Evolutionary conservation across 2,113 vertebrate genomes (phyloP), one percentile per base, ranked within the genome.

Genomic region (Petrocephalus microphthalmus): DNA sequence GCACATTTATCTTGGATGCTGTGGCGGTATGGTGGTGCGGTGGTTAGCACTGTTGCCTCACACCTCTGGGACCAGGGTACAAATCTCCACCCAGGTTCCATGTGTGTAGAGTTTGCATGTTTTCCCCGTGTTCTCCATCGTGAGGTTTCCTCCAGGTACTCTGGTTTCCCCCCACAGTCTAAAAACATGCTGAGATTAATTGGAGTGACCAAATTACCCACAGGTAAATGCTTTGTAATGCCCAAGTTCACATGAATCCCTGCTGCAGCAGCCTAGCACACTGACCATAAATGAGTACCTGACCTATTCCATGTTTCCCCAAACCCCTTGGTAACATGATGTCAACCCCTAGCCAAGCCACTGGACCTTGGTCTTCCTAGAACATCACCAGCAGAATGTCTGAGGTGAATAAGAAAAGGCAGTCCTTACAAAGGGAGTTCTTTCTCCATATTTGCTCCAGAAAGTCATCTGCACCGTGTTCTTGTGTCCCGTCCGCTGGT

Each of bases 401-500:
- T 78, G 15, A 78, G 33, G 71, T 78, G 71, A 42, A 54, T 54
- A 8, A 25, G 20, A 42, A 64, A 57, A 60, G 13, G 37, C 6
- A 19, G 25, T 90, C 92, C 98, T 98, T 96, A 99, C 98, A 51
- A 94, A 93, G 87, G 95, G 94, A 91, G 96, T 97, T 92, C 93
- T 97, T 91, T 97, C 93, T 87, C 98, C 98, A 88, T 94, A 96
- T 93, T 96, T 96, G 94, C 98, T 99, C 93, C 97, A 97, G 94
- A 99, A 99, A 22, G 97, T 99, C 98, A 99, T 97, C 33, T 95
- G 96, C 91, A 98, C 98, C 51, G 92, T 95, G 92, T 97, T 97
- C 93, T 92, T 97, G 93, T 99, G 98, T 22, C 98, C 98, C 5
- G 98, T 99, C 90, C 98, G 94, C 95, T 99, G 97, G 93, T 99